phyloP scores from a whole-genome alignment of 2,888 invertebrate genomes.

The Steinernema scapterisci region DNA sequence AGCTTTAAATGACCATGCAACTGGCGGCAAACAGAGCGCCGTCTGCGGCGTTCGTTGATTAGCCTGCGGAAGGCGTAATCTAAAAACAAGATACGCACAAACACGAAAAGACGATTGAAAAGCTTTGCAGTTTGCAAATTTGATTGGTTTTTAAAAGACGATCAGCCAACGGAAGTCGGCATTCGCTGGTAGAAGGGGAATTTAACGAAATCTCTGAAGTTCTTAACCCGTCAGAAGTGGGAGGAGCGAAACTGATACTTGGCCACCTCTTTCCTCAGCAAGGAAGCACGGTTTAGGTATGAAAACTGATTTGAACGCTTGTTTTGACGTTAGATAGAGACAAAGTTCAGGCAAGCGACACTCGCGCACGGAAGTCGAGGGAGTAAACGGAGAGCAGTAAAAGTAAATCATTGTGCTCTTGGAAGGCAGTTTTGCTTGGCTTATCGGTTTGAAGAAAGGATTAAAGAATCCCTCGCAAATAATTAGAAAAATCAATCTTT shows the following conservation, averaged over 20 bases:
- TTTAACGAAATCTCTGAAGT: too few relatives aligned
- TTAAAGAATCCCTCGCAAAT: constrained; percentile 8
- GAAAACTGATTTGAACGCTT: too few relatives aligned
- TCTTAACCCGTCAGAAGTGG: too few relatives aligned
- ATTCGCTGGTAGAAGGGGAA: too few relatives aligned
- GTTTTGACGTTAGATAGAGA: too few relatives aligned
- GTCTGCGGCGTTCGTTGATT: not conserved
- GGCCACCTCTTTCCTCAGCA: too few relatives aligned
- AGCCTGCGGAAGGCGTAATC: not conserved
- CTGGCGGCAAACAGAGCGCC: not conserved
- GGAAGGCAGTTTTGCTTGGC: not conserved
- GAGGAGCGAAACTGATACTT: too few relatives aligned
- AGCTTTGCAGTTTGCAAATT: too few relatives aligned
- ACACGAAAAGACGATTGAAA: not conserved
- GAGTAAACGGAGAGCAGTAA: not conserved
- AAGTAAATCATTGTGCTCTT: constrained; percentile 1
- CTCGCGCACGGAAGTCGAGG: not conserved
- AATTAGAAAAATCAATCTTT: constrained; percentile 33
- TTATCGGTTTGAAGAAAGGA: constrained; percentile 7
- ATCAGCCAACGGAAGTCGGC: too few relatives aligned
- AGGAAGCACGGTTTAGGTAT: too few relatives aligned
- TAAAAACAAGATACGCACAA: not conserved
- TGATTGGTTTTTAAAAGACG: too few relatives aligned
- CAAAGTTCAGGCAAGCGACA: not conserved
- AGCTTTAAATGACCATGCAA: not conserved